Conservation (phyloP, 2,888 invertebrate genomes). For the Ectemnius cavifrons region DNA sequence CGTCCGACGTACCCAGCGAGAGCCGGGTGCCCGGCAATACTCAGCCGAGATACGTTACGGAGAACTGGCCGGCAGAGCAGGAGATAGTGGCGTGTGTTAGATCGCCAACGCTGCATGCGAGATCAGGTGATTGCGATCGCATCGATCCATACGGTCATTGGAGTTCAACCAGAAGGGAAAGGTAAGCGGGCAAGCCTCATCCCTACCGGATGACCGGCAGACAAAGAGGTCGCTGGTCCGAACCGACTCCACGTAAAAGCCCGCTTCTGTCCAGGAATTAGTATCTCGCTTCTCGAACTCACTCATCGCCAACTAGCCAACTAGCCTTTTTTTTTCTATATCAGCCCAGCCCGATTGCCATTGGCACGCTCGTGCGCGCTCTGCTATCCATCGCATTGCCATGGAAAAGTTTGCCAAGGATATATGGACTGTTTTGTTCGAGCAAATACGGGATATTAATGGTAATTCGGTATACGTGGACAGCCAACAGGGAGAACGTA, state of each 20-base stretch:
- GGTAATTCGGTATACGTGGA: neutral
- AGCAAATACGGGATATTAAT: too few species aligned
- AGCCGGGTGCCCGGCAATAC: neutral
- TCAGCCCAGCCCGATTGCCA: too few species aligned
- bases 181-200: constrained; percentile 37
- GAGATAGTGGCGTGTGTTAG: constrained; percentile 32
- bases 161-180: constrained; percentile 46
- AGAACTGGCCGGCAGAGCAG: constrained; percentile 4
- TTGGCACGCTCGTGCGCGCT: too few species aligned
- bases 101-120: constrained; percentile 59
- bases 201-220: constrained; percentile 21
- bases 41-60: neutral
- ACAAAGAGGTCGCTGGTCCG: constrained; percentile 36
- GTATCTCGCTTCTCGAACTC: neutral
- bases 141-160: constrained; percentile 58
- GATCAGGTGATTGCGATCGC: constrained; percentile 59
- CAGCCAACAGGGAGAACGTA: constrained; percentile 10
- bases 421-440: too few species aligned
- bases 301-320: neutral
- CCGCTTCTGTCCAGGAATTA: constrained; percentile 18
- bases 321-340: neutral
- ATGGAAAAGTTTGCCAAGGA: too few species aligned
- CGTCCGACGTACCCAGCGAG: constrained; percentile 13
- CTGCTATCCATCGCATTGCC: too few species aligned
- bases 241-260: constrained; percentile 27